These are phyloP conservation scores for Puffinus mauretanicus DNA, from an alignment of 2,113 vertebrate genomes.

Conservation along the genomic window DNA sequence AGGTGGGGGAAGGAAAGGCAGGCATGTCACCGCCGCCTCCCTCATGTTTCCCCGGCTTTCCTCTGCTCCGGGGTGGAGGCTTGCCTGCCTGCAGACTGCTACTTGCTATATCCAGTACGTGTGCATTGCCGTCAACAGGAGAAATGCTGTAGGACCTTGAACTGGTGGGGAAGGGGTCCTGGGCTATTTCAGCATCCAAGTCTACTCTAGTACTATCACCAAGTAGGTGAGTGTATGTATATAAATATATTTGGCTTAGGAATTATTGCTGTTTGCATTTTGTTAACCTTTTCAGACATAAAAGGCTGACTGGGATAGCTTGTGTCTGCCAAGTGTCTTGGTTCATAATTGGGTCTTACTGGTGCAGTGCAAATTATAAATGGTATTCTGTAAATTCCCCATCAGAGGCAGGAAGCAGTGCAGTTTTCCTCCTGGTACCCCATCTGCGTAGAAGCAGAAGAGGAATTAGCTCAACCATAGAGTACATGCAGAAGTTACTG, in stretches of 20 bases:
- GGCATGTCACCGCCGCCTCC: not conserved
- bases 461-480: not conserved
- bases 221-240: not conserved
- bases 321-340: not conserved
- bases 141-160: not conserved
- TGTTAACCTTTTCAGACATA: not conserved
- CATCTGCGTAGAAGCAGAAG: not conserved
- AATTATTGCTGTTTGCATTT: not conserved
- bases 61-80: not conserved
- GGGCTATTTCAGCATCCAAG: not conserved
- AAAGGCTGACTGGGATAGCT: not conserved
- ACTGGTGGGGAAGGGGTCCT: not conserved
- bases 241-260: not conserved
- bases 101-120: accelerated
- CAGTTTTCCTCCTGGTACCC: not conserved
- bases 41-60: not conserved
- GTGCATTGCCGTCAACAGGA: not conserved
- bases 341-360: not conserved
- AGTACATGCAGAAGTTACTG: not conserved
- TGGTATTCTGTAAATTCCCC: not conserved
- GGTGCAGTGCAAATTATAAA: not conserved
- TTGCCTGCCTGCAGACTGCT: not conserved
- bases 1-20: not conserved
- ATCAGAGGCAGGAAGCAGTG: not conserved
- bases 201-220: not conserved